phyloP scores from a whole-genome alignment of 1,140 invertebrate genomes.

The Cylas formicarius region DNA sequence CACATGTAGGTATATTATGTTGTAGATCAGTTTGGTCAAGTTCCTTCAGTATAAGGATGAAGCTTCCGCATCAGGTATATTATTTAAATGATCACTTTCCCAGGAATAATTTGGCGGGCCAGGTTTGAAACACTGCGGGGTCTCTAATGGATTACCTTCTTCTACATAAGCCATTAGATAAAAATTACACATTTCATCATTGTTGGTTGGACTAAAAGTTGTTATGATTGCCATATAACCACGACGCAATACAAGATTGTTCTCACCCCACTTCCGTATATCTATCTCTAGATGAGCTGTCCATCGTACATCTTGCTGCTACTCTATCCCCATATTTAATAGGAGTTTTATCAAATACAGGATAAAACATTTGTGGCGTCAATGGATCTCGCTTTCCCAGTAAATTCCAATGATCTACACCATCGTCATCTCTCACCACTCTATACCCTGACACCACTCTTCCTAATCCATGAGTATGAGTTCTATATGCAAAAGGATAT shows the following conservation, averaged over 20 bases:
- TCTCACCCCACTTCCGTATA: slow-evolving; percentile 74
- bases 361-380: slow-evolving; percentile 95
- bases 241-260: slow-evolving; percentile 21
- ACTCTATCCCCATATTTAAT: slow-evolving; percentile 48
- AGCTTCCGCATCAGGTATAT: slow-evolving; percentile 74
- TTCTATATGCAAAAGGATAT: slow-evolving; percentile 91
- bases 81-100: slow-evolving; percentile 57
- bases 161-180: slow-evolving; percentile 98
- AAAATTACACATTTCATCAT: slow-evolving; percentile 99
- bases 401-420: slow-evolving; percentile 66
- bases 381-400: slow-evolving; percentile 89
- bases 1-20: too few relatives aligned
- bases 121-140: slow-evolving; percentile 78
- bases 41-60: slow-evolving; percentile 27
- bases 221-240: neutral
- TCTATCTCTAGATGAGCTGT: slow-evolving; percentile 53
- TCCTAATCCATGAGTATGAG: slow-evolving; percentile 85
- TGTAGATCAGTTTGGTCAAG: slow-evolving; percentile 1
- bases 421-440: slow-evolving; percentile 52
- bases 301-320: slow-evolving; percentile 87
- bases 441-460: slow-evolving; percentile 82
- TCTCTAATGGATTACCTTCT: slow-evolving; percentile 64
- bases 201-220: slow-evolving; percentile 65
- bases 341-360: slow-evolving; percentile 57
- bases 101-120: slow-evolving; percentile 82